Evolutionary conservation across 2,113 vertebrate species (phyloP), one percentile per base, ranked within the genome.

Genomic region (Rhizomys pruinosus): DNA sequence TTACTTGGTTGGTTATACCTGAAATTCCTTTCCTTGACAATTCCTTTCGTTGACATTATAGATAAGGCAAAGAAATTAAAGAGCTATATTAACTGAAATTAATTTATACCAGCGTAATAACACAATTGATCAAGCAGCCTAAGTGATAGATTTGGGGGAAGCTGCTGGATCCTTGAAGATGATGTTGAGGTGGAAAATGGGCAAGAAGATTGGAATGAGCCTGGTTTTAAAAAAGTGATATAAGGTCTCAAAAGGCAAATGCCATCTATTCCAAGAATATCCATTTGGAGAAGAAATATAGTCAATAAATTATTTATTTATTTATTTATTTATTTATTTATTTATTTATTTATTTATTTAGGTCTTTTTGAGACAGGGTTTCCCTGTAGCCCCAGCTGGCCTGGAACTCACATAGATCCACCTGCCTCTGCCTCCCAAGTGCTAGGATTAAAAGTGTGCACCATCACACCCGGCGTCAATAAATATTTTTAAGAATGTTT

Each of bases 1-100:
- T 84, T 74, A 73, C 57, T 59, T 55, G 32, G 52, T 93, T 93
- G 77, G 87, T 77, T 94, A 29, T 89, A 9, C 55, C 61, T 91
- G 59, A 37, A 88, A 76, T 92, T 91, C 73, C 52, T 96, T 85
- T 90, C n/a, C 57, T 69, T 59, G 44, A 79, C 25, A 76, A 81
- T 19, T 68, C 37, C 37, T 92, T 94, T 92, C n/a, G 72, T 59
- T 32, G 44, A 39, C 23, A 77, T 92, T 77, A 93, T 61, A 90
- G 77, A 81, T 85, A 78, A 73, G 52, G 74, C 47, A 92, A 94
- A 57, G 57, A 78, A 90, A 64, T 90, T 86, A 64, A 73, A 76
- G 80, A 84, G 69, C n/a, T 74, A 78, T 64, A 64, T 16, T 84
- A 44, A 69, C 13, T 87, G 32, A 95, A 86, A 92, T 10, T 32